These are phyloP conservation scores for Merluccius polli DNA, from an alignment of 2,797 vertebrate species.

Conservation along the genomic window DNA sequence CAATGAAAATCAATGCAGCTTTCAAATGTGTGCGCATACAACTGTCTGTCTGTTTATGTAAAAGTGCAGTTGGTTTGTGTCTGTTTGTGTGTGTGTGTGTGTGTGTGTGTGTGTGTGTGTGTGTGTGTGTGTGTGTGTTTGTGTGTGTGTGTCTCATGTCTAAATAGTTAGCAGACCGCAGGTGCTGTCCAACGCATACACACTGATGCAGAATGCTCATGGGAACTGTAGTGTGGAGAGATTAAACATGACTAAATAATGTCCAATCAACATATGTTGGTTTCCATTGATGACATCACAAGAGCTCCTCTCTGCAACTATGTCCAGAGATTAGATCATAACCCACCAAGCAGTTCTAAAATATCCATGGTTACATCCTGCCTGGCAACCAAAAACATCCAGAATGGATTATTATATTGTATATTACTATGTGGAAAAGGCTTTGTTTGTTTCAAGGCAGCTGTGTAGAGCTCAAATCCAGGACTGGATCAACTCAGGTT, in stretches of 20 bases:
- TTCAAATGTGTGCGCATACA: background rate
- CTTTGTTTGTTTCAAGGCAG: background rate
- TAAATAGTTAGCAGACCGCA: slow-evolving; percentile 42
- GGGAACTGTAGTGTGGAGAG: slow-evolving; percentile 45
- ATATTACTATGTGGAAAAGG: background rate
- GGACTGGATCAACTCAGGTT: background rate
- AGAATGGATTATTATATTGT: background rate
- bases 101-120: slow-evolving; percentile 1
- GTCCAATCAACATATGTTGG: slow-evolving; percentile 48
- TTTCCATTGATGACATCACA: slow-evolving; percentile 36
- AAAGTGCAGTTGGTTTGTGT: background rate
- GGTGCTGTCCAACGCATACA: slow-evolving; percentile 25
- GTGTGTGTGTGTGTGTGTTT: slow-evolving; percentile 2
- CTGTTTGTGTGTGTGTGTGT: slow-evolving; percentile 9
- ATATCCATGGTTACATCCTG: background rate
- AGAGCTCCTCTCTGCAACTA: slow-evolving; percentile 3
- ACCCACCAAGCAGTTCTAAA: background rate
- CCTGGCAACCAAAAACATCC: slow-evolving; percentile 10
- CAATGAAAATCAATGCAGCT: background rate
- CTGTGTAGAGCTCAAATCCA: background rate
- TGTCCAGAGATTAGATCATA: background rate
- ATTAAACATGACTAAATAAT: slow-evolving; percentile 38
- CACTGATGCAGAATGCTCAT: slow-evolving; percentile 36
- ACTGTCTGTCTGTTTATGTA: background rate
- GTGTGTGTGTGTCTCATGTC: slow-evolving; percentile 27